phyloP scores from a whole-genome alignment of 2,888 invertebrate genomes.

The Nowickia ferox region DNA sequence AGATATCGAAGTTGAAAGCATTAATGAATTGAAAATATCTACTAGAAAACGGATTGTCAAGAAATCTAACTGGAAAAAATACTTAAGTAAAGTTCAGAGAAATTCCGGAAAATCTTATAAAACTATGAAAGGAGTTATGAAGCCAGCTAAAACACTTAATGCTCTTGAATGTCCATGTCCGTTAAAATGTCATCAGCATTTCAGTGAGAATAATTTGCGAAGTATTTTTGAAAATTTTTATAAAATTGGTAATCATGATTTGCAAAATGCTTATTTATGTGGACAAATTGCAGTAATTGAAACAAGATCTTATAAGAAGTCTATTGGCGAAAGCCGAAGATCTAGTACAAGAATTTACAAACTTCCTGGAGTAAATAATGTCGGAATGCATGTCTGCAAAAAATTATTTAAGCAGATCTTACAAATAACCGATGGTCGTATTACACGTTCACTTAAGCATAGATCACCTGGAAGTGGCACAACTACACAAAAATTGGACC shows the following conservation, averaged over 20 bases:
- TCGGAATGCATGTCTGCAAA: constrained; percentile 17
- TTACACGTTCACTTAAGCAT: constrained; percentile 37
- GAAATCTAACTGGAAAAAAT: constrained; percentile 45
- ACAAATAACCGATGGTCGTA: constrained; percentile 38
- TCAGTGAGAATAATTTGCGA: constrained; percentile 58
- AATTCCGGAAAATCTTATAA: constrained; percentile 44
- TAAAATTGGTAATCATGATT: constrained; percentile 47
- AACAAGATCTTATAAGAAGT: constrained; percentile 52
- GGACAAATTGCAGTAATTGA: constrained; percentile 49
- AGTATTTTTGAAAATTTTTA: constrained; percentile 61
- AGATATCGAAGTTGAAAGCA: constrained; percentile 42
- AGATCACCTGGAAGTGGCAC: constrained; percentile 25
- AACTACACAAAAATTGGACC: constrained; percentile 21
- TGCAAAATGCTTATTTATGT: constrained; percentile 56
- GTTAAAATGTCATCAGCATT: constrained; percentile 59
- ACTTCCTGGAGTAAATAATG: constrained; percentile 51
- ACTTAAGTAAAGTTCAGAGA: constrained; percentile 50
- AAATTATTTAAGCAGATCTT: constrained; percentile 33
- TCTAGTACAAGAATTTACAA: constrained; percentile 63
- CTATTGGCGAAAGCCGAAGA: constrained; percentile 54
- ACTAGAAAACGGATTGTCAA: constrained; percentile 29
- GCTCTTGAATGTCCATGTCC: constrained; percentile 52
- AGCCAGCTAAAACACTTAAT: constrained; percentile 46
- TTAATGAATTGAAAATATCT: constrained; percentile 51
- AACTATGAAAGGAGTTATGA: constrained; percentile 48